phyloP scores from a whole-genome alignment of 2,888 invertebrate genomes.

The Callosobruchus maculatus region DNA sequence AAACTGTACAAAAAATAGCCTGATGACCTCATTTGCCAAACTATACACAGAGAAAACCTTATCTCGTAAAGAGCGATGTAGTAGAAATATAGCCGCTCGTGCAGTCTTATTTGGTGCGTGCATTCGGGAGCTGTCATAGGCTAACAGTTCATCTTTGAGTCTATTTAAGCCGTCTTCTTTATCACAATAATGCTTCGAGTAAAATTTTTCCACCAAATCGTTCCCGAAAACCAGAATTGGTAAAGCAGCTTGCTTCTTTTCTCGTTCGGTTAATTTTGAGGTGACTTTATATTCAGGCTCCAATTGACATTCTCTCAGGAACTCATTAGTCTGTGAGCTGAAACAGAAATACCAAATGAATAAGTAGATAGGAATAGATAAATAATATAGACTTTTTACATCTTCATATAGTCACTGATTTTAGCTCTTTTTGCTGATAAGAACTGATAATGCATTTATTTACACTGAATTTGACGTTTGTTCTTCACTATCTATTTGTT shows the following conservation, averaged over 20 bases:
- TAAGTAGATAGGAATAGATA: neutral
- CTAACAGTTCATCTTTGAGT: slow-evolving; percentile 56
- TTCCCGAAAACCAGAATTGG: slow-evolving; percentile 90
- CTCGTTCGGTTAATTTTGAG: slow-evolving; percentile 69
- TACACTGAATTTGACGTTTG: no score
- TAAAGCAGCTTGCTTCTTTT: slow-evolving; percentile 82
- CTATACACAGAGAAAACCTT: slow-evolving; percentile 88
- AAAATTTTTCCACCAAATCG: slow-evolving; percentile 85
- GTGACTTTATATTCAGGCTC: slow-evolving; percentile 55
- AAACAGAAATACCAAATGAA: neutral
- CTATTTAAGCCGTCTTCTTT: slow-evolving; percentile 82
- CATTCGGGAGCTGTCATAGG: slow-evolving; percentile 47
- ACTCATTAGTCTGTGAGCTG: slow-evolving; percentile 81
- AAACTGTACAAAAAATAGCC: slow-evolving; percentile 77
- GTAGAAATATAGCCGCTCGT: slow-evolving; percentile 72
- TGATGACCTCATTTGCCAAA: slow-evolving; percentile 76
- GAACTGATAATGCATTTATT: no score
- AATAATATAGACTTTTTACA: no score
- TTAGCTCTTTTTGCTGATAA: no score
- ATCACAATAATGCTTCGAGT: slow-evolving; percentile 85
- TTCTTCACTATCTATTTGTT: no score
- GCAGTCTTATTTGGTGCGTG: slow-evolving; percentile 75
- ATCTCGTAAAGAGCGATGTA: slow-evolving; percentile 78
- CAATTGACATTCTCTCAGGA: slow-evolving; percentile 68
- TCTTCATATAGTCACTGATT: no score